Conservation (phyloP, 2,888 invertebrate species). For the Incurvaria masculella region DNA sequence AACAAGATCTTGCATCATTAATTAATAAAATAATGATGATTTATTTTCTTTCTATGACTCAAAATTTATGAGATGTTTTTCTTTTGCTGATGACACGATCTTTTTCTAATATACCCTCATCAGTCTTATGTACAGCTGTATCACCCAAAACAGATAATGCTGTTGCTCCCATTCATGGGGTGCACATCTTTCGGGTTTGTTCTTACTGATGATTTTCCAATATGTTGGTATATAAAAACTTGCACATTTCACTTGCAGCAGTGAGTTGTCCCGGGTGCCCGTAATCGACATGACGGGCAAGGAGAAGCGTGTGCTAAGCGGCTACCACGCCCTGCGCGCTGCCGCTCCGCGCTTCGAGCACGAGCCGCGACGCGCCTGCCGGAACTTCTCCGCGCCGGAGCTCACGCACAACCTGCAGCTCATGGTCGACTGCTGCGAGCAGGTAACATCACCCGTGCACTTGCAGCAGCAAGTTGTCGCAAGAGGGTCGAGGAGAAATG, state of each 20-base stretch:
- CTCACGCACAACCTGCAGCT: constrained; percentile 89
- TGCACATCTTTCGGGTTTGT: background rate
- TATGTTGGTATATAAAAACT: background rate
- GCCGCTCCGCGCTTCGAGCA: constrained; percentile 63
- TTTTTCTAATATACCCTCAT: too few species aligned
- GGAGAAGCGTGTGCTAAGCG: constrained; percentile 86
- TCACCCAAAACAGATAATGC: too few species aligned
- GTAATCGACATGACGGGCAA: constrained; percentile 99
- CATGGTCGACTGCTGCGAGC: constrained; percentile 90
- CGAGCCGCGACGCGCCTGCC: constrained; percentile 58
- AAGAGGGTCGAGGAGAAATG: too few species aligned
- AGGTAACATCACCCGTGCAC: too few species aligned
- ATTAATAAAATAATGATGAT: too few species aligned
- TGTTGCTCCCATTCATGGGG: too few species aligned
- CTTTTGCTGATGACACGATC: too few species aligned
- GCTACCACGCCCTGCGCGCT: constrained; percentile 87
- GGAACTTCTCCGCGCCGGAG: constrained; percentile 81
- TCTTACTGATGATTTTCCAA: background rate
- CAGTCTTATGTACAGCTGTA: too few species aligned
- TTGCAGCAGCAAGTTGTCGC: too few species aligned
- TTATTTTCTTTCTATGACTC: too few species aligned
- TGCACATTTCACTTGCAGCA: constrained; percentile 26
- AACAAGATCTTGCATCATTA: too few species aligned
- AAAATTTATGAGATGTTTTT: too few species aligned
- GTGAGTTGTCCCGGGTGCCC: constrained; percentile 81